Base-by-base conservation (phyloP, 2,888 invertebrate genomes). In the Helicoverpa assulta region DNA sequence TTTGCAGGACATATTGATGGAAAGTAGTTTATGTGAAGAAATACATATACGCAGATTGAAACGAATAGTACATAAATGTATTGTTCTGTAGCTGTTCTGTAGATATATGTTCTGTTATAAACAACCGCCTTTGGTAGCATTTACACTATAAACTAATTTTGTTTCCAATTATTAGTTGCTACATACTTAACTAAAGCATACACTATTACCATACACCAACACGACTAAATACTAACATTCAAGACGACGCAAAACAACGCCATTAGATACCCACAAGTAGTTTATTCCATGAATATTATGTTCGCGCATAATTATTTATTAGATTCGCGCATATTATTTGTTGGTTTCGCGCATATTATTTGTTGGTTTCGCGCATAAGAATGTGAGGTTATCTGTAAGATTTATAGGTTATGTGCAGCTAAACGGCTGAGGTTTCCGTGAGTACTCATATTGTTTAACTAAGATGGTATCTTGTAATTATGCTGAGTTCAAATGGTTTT, bases 361-460 rank as follows among this genome's bases (percentile, higher is more conserved):
- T 70, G 67, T 75, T 53, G 70, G 65, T 69, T 74, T 70, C 64
- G 66, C 58, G 62, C 62, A 47, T 72, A 75, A 74, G 78, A 78
- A 82, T 82, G 83, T 78, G 33, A 80, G 71, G 80, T 75, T 73
- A 80, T 76, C 73, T 55, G 54, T 18, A 0, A 53, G 67, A 79
- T 82, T 71, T 65, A 82, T 82, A 60, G 14, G 70, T 67, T 65
- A 53, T 73, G 63, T 65, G 43, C 58, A 52, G n/a, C 54, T 71
- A 72, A 67, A 74, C 66, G 69, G 69, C 63, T 37, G 37, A 63
- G 57, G 62, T 78, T 68, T 60, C 40, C 55, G 33, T 74, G 57
- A 63, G 40, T 43, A 43, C 37, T 54, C 29, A 53, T 37, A 52
- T 37, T 37, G 16, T 40, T 61, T 21, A 40, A 71, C 21, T 2